Percentiles rank a stretch among this genome's conserved stretches.
Conservation (phyloP, 2,113 vertebrate genomes). For the cattle (Bos taurus) region ARS-UCD2.0 NC_037332.1:63094501-63095000, state of each 20-base stretch:
- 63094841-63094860: neutral
- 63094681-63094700: neutral
- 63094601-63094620: neutral
- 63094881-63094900: neutral
- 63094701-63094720: neutral
- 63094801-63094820: neutral
- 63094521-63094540: neutral
- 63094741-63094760: neutral
- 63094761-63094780: neutral
- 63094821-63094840: neutral
- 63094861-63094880: neutral
- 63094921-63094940: neutral
- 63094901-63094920: neutral
- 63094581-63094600: constrained; percentile 8
- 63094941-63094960: neutral
- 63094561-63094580: neutral
- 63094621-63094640: neutral
- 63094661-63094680: neutral
- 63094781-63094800: neutral
- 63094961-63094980: neutral
- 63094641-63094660: neutral
- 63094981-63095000: neutral
- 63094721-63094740: neutral
- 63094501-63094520: constrained; percentile 22
- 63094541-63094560: neutral